phyloP scores from a whole-genome alignment of 2,113 vertebrate genomes.

The Calidris pygmaea region DNA sequence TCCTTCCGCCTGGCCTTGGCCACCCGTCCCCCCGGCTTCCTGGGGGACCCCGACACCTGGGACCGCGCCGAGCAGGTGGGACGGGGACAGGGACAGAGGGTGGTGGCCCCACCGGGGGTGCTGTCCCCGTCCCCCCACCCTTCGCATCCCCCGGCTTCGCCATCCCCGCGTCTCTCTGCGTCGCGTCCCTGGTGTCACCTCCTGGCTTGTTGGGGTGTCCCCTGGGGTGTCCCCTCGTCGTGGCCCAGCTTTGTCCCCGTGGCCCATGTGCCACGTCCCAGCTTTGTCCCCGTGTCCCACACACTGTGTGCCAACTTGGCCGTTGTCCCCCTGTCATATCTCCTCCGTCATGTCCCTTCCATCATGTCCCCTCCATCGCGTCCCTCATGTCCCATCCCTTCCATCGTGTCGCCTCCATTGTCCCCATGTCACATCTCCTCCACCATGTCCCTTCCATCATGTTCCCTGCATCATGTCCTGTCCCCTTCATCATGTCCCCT shows the following conservation, averaged over 20 bases:
- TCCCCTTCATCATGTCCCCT: too few relatives aligned
- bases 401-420: too few relatives aligned
- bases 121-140: too few relatives aligned
- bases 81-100: background rate
- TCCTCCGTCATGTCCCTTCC: background rate
- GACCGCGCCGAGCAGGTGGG: conserved; percentile 87
- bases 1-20: conserved; percentile 87
- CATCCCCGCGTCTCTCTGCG: background rate
- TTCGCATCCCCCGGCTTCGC: too few relatives aligned
- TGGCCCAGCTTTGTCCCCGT: background rate
- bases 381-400: background rate
- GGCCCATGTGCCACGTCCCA: background rate
- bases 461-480: too few relatives aligned
- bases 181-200: background rate
- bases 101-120: background rate
- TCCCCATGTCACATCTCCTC: background rate
- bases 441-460: background rate
- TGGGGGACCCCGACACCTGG: conserved; percentile 86
- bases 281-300: background rate
- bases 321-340: background rate
- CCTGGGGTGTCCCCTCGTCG: background rate
- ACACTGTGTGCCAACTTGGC: background rate
- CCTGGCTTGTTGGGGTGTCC: background rate
- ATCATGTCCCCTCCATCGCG: too few relatives aligned
- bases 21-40: conserved; percentile 82